phyloP scores from a whole-genome alignment of 1,140 invertebrate genomes.

The Aphelinus atriplicis region DNA sequence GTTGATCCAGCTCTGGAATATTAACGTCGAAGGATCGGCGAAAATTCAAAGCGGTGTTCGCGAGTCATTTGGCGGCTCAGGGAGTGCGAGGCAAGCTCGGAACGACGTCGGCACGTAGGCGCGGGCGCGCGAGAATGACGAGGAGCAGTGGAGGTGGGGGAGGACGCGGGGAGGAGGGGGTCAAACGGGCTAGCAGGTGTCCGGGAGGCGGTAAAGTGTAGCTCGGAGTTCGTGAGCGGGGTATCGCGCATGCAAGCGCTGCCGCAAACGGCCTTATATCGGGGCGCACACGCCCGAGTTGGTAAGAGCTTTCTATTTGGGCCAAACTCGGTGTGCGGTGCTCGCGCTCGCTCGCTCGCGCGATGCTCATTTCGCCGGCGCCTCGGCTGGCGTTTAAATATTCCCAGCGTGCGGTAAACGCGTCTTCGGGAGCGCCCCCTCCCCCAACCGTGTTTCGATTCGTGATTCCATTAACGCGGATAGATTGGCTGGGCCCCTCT shows the following conservation, averaged over 20 bases:
- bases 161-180: constrained; percentile 7
- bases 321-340: constrained; percentile 21
- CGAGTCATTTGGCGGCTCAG: too few species aligned
- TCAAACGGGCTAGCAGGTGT: constrained; percentile 11
- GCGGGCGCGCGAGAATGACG: neutral
- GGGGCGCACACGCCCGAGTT: neutral
- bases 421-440: neutral
- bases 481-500: constrained; percentile 13
- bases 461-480: constrained; percentile 20
- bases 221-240: neutral
- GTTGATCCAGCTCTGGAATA: too few species aligned
- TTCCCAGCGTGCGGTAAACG: neutral
- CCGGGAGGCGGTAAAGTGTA: constrained; percentile 10
- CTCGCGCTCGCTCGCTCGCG: neutral
- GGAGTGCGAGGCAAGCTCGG: too few species aligned
- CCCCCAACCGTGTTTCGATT: neutral
- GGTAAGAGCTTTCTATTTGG: constrained; percentile 21
- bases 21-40: too few species aligned
- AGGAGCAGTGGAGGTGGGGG: neutral
- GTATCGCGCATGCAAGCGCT: constrained; percentile 24
- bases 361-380: constrained; percentile 19
- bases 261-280: constrained; percentile 3
- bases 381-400: neutral
- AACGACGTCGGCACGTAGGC: neutral
- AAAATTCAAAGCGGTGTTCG: too few species aligned